Base-by-base conservation (phyloP, 2,888 invertebrate species). In the Lacanobia wlatinum region DNA sequence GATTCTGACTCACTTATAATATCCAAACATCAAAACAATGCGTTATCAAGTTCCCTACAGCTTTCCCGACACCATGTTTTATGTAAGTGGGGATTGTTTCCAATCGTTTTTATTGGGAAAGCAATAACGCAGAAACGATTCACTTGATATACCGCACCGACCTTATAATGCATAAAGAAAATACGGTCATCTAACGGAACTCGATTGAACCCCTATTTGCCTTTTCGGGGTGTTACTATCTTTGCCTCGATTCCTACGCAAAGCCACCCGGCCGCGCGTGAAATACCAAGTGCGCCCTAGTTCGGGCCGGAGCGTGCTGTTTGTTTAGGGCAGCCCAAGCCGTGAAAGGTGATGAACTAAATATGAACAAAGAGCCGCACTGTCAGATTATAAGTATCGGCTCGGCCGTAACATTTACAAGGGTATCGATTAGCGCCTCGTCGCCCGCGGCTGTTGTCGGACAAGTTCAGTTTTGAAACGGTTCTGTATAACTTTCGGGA, bases 251-350 rank as follows among this genome's bases (percentile, higher is more conserved):
- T 94, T 95, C 93, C 91, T 92, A 92, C 92, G 94, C 90, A 94
- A 94, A 94, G 93, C 93, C 91, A 90, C 89, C 91, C 92, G 90
- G 91, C 91, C 94, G 94, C 94, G 94, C 94, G 94, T 94, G 93
- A 94, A 95, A 96, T 95, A 96, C 95, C 94, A 96, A 96, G 93
- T 94, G 93, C 94, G 96, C 92, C 96, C 94, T 91, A 93, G 94
- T 96, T 96, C 94, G 93, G 91, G 92, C 92, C 92, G 94, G 94
- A 92, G 94, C 94, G 89, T 91, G 89, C 88, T 94, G 93, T 95
- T 96, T 96, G 95, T 95, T 96, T 96, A 96, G 95, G 95, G 88
- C 90, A 89, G 86, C 90, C 87, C 87, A 87, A 90, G 87, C 90
- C 89, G 89, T 89, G 90, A 92, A 93, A 94, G 92, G 94, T 94